Percentiles rank a stretch among this genome's conserved stretches.
These are phyloP conservation scores for Bombus fervidus DNA, from an alignment of 1,140 invertebrate species.

Conservation along the genomic window DNA sequence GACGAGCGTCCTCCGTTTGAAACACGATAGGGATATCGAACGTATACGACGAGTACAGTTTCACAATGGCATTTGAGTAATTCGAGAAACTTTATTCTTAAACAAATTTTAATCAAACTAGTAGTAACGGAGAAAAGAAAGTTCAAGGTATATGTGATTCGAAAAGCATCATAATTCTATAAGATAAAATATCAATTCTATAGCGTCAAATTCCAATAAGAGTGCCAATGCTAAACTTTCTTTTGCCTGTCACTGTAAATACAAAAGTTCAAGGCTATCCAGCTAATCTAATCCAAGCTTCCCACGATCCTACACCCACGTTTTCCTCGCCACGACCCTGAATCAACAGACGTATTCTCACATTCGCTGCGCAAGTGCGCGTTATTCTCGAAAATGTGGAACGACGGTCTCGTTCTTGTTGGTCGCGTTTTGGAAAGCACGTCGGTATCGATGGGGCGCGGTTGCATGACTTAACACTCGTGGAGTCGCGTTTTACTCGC, in stretches of 20 bases:
- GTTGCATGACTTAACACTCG: neutral
- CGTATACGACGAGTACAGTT: neutral
- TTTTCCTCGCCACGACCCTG: neutral
- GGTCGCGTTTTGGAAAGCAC: constrained; percentile 65
- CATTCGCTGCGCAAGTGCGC: too few species aligned
- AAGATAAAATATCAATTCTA: too few species aligned
- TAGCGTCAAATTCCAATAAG: too few species aligned
- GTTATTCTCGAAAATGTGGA: constrained; percentile 36
- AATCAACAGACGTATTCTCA: too few species aligned
- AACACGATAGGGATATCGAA: neutral
- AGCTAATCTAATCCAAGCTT: neutral
- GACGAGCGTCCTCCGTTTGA: neutral
- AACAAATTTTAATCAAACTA: too few species aligned
- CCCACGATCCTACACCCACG: neutral
- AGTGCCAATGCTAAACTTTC: too few species aligned
- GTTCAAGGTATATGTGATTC: too few species aligned
- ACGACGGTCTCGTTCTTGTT: constrained; percentile 52
- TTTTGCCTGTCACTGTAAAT: too few species aligned
- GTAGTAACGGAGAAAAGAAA: too few species aligned
- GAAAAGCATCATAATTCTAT: too few species aligned
- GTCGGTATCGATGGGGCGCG: constrained; percentile 8
- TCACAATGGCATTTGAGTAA: neutral
- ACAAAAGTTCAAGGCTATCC: neutral
- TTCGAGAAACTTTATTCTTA: neutral
- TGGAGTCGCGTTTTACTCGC: neutral